Evolutionary conservation across 2,888 invertebrate species (phyloP), one percentile per base, ranked within the genome.

Genomic region (Acanthosepion pharaonis): DNA sequence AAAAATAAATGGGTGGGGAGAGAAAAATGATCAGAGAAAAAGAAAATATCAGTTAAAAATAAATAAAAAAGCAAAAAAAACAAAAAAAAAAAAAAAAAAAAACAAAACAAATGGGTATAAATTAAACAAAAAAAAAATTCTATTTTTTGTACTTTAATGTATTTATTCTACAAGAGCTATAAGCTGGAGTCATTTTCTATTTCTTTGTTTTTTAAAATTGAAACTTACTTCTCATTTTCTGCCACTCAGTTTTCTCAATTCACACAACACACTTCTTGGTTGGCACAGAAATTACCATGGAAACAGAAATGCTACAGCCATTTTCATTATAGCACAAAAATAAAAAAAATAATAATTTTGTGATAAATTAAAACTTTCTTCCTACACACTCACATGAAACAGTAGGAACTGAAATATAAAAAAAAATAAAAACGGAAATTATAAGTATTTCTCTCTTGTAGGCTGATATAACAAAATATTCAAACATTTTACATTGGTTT

Each of bases 101-200:
- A 55, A 18, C 0, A 15, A 55, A 55, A 55, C 15, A 55, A 55
- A 55, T 5, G 18, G 20, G 20, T 18, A 18, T 55, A 18, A 55
- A 55, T 18, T 18, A 55, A 55, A 55, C 15, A 18, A 55, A 15
- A 55, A 55, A 59, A 59, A 20, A 20, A 59, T 33, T 23, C 23
- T 59, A 59, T 59, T 23, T 59, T 59, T 59, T 20, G 23, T 59
- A 15, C n/a, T n/a, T 78, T 64, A 64, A 64, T 64, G 64, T 64
- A 28, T 64, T 78, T 78, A 78, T 78, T n/a, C 78, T 78, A 33
- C 1, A 78, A 11, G 78, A 78, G n/a, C n/a, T 78, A 23, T 78
- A 78, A 78, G 33, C 78, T 78, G 78, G 78, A 78, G 78, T 78
- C 78, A 78, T 78, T 78, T 78, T 59, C 59, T n/a, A 78, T 78